Evolutionary conservation across 2,888 invertebrate species (phyloP).

Genomic region (Sturmia bella): DNA sequence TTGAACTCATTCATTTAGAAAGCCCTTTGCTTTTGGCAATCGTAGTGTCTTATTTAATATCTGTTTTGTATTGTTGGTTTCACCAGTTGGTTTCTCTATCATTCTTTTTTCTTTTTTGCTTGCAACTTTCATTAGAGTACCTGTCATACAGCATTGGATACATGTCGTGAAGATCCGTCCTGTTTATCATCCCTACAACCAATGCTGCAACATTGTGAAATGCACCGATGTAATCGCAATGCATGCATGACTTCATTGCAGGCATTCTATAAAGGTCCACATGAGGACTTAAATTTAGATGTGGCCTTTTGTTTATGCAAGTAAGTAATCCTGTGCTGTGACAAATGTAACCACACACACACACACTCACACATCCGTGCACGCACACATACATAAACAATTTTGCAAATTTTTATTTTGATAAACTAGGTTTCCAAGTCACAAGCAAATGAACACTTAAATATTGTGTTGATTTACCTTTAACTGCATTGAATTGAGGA

Average conservation of each 20-base stretch:
- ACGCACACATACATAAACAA: background rate
- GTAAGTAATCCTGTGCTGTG: slow-evolving; percentile 83
- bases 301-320: slow-evolving; percentile 96
- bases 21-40: slow-evolving; percentile 51
- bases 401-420: slow-evolving; percentile 3
- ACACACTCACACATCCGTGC: background rate
- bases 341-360: slow-evolving; percentile 2
- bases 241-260: slow-evolving; percentile 94
- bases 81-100: slow-evolving; percentile 28
- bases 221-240: slow-evolving; percentile 89
- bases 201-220: slow-evolving; percentile 92
- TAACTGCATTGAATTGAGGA: slow-evolving; percentile 38
- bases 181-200: slow-evolving; percentile 91
- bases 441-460: slow-evolving; percentile 20
- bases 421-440: slow-evolving; percentile 5
- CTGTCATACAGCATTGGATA: slow-evolving; percentile 92
- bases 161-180: slow-evolving; percentile 90
- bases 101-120: slow-evolving; percentile 26
- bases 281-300: slow-evolving; percentile 92
- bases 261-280: slow-evolving; percentile 91
- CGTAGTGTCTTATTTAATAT: slow-evolving; percentile 34
- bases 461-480: slow-evolving; percentile 59
- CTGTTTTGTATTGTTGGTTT: slow-evolving; percentile 29
- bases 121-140: slow-evolving; percentile 86
- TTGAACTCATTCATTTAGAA: slow-evolving; percentile 62